phyloP scores from a whole-genome alignment of 2,797 vertebrate genomes.

The Gadopsis marmoratus region DNA sequence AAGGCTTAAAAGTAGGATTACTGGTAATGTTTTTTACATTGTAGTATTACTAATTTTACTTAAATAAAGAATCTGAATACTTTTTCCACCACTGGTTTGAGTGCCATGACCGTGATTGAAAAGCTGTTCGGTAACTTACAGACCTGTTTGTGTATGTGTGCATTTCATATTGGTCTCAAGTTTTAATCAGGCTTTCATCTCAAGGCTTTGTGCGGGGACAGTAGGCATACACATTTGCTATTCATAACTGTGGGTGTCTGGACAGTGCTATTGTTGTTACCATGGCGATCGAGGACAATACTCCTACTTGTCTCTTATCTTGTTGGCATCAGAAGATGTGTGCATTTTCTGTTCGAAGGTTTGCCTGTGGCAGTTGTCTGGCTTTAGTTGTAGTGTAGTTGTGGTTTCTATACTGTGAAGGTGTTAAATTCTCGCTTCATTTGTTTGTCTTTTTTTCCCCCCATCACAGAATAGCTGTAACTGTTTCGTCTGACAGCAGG shows the following conservation, averaged over 20 bases:
- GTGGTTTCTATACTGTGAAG: neutral
- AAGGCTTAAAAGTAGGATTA: neutral
- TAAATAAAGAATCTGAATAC: neutral
- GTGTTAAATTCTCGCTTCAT: neutral
- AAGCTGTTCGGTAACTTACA: neutral
- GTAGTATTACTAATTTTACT: neutral
- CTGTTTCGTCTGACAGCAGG: conserved; percentile 6
- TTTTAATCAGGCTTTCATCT: conserved; percentile 19
- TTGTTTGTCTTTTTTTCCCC: conserved; percentile 8
- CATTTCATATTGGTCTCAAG: conserved; percentile 6
- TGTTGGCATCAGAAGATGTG: conserved; percentile 12
- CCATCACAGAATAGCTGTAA: neutral
- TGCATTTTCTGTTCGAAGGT: conserved; percentile 12
- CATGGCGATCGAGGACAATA: conserved; percentile 48
- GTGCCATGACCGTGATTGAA: neutral
- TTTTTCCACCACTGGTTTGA: conserved; percentile 6
- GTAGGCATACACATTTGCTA: neutral
- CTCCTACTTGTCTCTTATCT: conserved; percentile 27
- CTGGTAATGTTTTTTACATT: neutral
- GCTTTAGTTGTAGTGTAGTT: conserved; percentile 2
- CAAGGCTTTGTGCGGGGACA: conserved; percentile 20
- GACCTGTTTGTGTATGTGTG: neutral
- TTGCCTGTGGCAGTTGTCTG: neutral
- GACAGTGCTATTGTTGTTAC: conserved; percentile 58
- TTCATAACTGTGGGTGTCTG: conserved; percentile 31